Evolutionary conservation across 2,113 vertebrate species (phyloP).

Genomic region (Heptranchias perlo): DNA sequence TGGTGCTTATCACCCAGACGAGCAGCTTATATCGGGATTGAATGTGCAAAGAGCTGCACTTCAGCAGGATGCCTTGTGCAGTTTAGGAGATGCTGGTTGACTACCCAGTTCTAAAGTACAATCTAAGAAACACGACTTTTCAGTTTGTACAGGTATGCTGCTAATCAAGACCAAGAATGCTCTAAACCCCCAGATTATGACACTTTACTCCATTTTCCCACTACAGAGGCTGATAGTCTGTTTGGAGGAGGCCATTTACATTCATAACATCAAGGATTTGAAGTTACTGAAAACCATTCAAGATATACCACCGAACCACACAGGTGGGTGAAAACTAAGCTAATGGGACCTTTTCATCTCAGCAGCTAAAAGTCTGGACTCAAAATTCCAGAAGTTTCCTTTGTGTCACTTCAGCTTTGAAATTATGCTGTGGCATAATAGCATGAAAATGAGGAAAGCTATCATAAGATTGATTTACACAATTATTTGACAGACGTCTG

Average conservation of each 20-base stretch:
- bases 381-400: not conserved
- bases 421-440: not conserved
- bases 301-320: conserved; percentile 74
- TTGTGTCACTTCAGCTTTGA: not conserved
- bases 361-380: not conserved
- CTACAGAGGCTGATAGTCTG: conserved; percentile 79
- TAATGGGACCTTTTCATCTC: not conserved
- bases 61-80: not conserved
- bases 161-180: not conserved
- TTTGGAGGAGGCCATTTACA: conserved; percentile 82
- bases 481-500: not conserved
- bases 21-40: not conserved
- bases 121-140: not conserved
- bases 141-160: not conserved
- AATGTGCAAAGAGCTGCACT: not conserved
- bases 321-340: conserved; percentile 57
- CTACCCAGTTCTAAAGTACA: not conserved
- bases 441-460: not conserved
- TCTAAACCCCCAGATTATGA: not conserved
- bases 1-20: not conserved
- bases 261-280: conserved; percentile 96
- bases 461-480: not conserved
- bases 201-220: not conserved
- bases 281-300: conserved; percentile 86
- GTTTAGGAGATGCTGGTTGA: not conserved